Conservation (phyloP, 2,888 invertebrate species). For the Drosophila mulleri region DNA sequence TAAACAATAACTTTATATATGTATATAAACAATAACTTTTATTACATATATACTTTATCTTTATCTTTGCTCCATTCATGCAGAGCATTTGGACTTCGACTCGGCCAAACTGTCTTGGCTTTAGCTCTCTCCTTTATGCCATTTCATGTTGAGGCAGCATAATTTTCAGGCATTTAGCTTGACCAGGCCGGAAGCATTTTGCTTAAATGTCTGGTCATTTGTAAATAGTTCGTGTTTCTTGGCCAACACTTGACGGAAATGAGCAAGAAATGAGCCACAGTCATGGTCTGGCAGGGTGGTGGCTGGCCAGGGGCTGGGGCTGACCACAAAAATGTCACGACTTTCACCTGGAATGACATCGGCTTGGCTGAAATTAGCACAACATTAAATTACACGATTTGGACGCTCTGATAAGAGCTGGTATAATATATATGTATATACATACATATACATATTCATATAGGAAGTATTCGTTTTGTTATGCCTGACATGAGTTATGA, state of each 20-base stretch:
- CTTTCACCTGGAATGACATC: conserved; percentile 63
- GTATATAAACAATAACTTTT: too few species aligned
- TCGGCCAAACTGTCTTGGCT: neutral
- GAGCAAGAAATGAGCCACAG: conserved; percentile 71
- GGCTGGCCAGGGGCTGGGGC: neutral
- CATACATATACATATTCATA: neutral
- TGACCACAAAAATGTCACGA: conserved; percentile 74
- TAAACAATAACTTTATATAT: too few species aligned
- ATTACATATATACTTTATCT: too few species aligned
- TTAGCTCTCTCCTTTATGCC: conserved; percentile 23
- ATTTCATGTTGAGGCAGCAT: conserved; percentile 74
- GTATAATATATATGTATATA: conserved; percentile 19
- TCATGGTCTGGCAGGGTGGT: conserved; percentile 9
- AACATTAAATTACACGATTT: conserved; percentile 80
- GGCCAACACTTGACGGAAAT: conserved; percentile 75
- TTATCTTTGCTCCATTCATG: too few species aligned
- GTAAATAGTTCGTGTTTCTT: conserved; percentile 77
- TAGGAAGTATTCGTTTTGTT: conserved; percentile 41
- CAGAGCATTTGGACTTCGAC: conserved; percentile 40
- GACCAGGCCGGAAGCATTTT: conserved; percentile 75
- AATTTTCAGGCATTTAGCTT: conserved; percentile 75
- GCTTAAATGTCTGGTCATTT: conserved; percentile 79
- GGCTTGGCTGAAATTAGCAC: conserved; percentile 73
- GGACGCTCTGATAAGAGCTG: conserved; percentile 62
- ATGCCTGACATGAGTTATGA: conserved; percentile 73